These are phyloP conservation scores for Leiothrix lutea DNA, from an alignment of 2,113 vertebrate species.

Conservation along the genomic window DNA sequence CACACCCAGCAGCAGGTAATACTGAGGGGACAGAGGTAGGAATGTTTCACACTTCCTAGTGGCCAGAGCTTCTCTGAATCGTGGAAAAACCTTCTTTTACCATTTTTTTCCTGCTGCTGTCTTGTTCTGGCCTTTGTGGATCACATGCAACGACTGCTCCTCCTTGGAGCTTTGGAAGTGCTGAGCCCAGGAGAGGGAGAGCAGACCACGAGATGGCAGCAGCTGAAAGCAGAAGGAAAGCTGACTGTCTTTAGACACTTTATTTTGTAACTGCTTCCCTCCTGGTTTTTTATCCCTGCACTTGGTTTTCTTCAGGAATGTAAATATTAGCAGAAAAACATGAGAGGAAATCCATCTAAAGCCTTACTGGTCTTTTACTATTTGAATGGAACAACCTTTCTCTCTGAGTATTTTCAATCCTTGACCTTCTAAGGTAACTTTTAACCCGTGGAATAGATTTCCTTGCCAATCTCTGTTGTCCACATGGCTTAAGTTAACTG, in stretches of 20 bases:
- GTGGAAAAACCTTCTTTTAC: accelerated
- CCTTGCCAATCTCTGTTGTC: neutral
- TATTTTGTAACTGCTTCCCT: neutral
- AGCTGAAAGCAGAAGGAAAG: neutral
- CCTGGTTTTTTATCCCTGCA: neutral
- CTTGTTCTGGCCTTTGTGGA: neutral
- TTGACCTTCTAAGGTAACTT: neutral
- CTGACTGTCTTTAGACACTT: neutral
- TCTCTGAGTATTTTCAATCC: neutral
- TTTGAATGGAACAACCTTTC: neutral
- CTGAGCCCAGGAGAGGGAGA: neutral
- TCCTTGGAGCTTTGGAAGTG: accelerated
- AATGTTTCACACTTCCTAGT: neutral
- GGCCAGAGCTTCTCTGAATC: neutral
- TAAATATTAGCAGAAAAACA: constrained; percentile 10
- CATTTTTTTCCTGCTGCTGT: neutral
- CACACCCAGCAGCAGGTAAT: neutral
- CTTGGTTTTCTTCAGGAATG: neutral
- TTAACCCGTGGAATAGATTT: neutral
- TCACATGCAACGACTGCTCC: accelerated
- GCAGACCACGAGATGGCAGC: constrained; percentile 53
- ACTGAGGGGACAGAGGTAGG: neutral
- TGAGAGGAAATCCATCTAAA: neutral
- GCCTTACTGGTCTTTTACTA: neutral
- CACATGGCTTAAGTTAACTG: neutral